These are phyloP conservation scores for Oscheius sp. DNA, from an alignment of 2,888 invertebrate species.

Conservation along the genomic window DNA sequence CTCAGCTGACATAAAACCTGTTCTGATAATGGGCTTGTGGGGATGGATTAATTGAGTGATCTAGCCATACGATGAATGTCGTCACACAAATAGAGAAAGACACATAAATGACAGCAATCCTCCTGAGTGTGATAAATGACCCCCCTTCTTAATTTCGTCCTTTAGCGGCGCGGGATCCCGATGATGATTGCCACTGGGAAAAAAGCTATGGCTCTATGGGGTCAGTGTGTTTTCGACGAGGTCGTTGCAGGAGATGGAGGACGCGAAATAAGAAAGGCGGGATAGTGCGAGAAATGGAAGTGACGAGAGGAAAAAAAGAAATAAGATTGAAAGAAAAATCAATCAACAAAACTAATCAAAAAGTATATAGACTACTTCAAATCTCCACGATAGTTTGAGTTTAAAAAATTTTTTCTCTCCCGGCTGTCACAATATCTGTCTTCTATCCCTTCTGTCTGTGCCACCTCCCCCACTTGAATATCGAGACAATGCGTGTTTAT, in stretches of 20 bases:
- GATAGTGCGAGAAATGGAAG: no score
- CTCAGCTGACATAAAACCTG: background rate
- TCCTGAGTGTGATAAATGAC: background rate
- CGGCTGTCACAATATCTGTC: no score
- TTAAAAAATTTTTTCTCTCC: no score
- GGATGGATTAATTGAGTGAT: no score
- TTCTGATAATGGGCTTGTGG: background rate
- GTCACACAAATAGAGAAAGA: no score
- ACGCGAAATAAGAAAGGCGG: no score
- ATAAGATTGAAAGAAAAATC: background rate
- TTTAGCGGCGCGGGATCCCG: background rate
- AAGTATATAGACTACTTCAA: no score
- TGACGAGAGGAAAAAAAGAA: background rate
- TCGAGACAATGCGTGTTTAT: conserved; percentile 27
- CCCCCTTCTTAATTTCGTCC: conserved; percentile 7
- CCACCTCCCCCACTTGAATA: conserved; percentile 15
- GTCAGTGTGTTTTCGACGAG: conserved; percentile 19
- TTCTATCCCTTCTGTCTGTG: conserved; percentile 9
- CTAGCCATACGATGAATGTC: no score
- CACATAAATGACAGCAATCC: no score
- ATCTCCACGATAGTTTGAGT: no score
- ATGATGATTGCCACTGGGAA: conserved; percentile 9
- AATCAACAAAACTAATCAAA: background rate
- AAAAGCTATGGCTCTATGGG: conserved; percentile 13
- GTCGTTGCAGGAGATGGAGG: no score